A percentile compares a stretch with the other conserved stretches of the same genome.
Conservation (phyloP, 2,797 vertebrate genomes). For the Sphenopsis melanotis region DNA sequence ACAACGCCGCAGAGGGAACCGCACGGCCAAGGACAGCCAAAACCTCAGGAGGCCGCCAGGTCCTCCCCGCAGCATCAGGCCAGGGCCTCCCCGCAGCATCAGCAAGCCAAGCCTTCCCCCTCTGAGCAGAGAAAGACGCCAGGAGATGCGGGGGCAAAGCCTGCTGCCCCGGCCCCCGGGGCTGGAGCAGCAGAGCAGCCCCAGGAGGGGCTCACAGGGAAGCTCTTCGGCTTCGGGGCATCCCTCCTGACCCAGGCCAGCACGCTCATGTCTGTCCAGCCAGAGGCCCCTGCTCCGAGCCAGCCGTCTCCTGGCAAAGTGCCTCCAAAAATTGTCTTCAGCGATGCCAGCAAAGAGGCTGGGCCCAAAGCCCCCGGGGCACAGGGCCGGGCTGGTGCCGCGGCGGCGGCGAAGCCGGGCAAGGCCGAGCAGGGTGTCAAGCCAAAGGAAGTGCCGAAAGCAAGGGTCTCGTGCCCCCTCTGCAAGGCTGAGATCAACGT, state of each 20-base stretch:
- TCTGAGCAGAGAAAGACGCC: conserved; percentile 82
- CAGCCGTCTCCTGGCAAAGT: conserved; percentile 86
- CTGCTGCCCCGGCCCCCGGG: conserved; percentile 57
- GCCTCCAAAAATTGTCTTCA: conserved; percentile 85
- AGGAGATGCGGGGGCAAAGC: conserved; percentile 83
- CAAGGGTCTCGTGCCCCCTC: conserved; percentile 87
- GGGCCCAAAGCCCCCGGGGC: conserved; percentile 74
- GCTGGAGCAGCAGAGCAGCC: conserved; percentile 86
- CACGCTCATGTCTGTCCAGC: conserved; percentile 93
- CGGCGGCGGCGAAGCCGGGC: conserved; percentile 48
- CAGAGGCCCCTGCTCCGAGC: conserved; percentile 80
- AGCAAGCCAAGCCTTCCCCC: conserved; percentile 75
- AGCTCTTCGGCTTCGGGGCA: conserved; percentile 95
- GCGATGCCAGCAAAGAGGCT: conserved; percentile 83
- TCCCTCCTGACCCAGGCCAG: conserved; percentile 96
- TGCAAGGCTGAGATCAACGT: conserved; percentile 94
- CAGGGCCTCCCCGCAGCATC: conserved; percentile 76
- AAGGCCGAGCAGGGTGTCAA: conserved; percentile 76
- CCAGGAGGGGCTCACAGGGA: conserved; percentile 94
- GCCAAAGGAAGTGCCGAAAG: conserved; percentile 85
- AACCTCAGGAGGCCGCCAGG: conserved; percentile 85
- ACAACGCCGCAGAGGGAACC: conserved; percentile 66
- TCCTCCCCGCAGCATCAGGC: conserved; percentile 79
- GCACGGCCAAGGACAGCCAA: conserved; percentile 81
- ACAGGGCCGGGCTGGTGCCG: conserved; percentile 58